Evolutionary conservation across 2,113 vertebrate species (phyloP), one percentile per base, ranked within the genome.

Genomic region (Callionymus lyra): DNA sequence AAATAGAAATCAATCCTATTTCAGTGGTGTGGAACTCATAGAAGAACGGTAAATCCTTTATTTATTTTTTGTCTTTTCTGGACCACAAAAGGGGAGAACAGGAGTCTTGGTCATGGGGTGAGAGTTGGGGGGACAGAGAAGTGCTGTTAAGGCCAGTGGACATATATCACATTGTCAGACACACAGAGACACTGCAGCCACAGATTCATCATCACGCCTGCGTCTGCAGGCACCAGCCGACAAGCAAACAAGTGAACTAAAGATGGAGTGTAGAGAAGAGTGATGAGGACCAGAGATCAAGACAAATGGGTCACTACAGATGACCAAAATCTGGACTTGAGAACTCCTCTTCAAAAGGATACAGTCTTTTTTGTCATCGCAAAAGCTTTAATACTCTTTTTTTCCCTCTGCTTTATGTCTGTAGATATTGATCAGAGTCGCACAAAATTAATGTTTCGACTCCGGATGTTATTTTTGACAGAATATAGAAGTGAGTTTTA

Each of bases 141-240:
- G 38, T 31, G 34, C 69, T 65, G 74, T 74, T 72, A 65, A 64
- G 74, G 65, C 69, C 65, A 59, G 59, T 67, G 53, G 72, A 86
- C 74, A 86, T 86, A 79, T 65, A 86, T 86, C 81, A 84, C 80
- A 16, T 59, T 86, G 84, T 86, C 84, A 86, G 80, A 76, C 59
- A 69, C 75, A 74, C 81, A 84, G 82, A 84, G 79, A 80, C 71
- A 74, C 82, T 79, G 79, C 77, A 82, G 81, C 82, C 82, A 86
- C 65, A 84, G 81, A 86, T 86, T 84, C 77, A 86, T 86, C 84
- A 86, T 84, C 57, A 49, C 68, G 71, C 38, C 81, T 44, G 56
- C 74, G 49, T 82, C 84, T 84, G 74, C 72, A 81, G 79, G 79
- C 82, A 46, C 69, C 68, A 79, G 60, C 70, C 74, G 79, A 77